A percentile compares a stretch with the other conserved stretches of the same genome.
These are phyloP conservation scores for Ciconia maguari DNA, from an alignment of 2,113 vertebrate genomes.

Conservation along the genomic window DNA sequence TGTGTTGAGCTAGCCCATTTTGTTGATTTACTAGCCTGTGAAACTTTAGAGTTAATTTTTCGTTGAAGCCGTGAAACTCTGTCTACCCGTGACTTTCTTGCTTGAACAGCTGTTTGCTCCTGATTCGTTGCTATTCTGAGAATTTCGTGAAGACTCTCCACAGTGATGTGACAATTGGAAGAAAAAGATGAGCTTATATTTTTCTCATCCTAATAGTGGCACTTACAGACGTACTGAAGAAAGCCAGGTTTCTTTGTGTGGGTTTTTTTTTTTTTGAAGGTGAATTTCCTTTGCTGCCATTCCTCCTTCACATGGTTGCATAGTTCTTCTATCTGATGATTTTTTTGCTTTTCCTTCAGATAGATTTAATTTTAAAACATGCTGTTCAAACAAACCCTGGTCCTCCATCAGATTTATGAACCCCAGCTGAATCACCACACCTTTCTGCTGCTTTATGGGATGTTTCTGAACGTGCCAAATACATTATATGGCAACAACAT, in stretches of 20 bases:
- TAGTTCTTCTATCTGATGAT: background rate
- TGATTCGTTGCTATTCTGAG: slow-evolving; percentile 62
- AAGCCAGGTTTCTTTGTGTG: background rate
- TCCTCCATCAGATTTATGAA: background rate
- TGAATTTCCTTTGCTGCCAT: background rate
- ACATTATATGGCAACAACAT: background rate
- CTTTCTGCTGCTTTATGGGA: background rate
- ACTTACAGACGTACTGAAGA: background rate
- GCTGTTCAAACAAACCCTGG: background rate
- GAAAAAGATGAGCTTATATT: slow-evolving; percentile 48
- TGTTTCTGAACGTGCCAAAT: background rate
- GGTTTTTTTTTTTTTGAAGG: background rate
- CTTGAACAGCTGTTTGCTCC: slow-evolving; percentile 42
- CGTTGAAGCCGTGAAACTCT: background rate
- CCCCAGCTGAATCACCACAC: background rate
- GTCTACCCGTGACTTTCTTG: background rate
- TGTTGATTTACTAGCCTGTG: background rate
- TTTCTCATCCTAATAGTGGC: slow-evolving; percentile 26
- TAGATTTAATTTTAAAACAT: background rate
- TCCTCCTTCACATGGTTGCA: background rate
- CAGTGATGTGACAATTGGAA: slow-evolving; percentile 44
- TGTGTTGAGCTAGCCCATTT: background rate
- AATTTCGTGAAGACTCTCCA: slow-evolving; percentile 2
- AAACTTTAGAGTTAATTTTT: slow-evolving; percentile 50
- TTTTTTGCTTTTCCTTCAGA: background rate